These are phyloP conservation scores for Corvus cornix DNA, from an alignment of 2,113 vertebrate genomes.

Conservation along the genomic window DNA sequence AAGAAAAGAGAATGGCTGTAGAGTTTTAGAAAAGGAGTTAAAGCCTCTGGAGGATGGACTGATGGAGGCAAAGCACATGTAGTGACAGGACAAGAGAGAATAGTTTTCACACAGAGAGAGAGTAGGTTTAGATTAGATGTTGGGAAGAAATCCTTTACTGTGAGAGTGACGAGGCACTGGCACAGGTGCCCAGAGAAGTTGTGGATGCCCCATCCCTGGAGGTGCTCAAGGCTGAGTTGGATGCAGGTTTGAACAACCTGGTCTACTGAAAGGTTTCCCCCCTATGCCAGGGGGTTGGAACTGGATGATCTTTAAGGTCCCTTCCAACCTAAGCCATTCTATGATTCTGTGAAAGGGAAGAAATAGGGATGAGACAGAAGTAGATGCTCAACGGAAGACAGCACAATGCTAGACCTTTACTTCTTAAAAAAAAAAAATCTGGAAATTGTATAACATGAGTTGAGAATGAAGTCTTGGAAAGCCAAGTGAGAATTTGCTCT, in stretches of 20 bases:
- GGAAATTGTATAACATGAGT: not conserved
- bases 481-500: not conserved
- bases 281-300: not conserved
- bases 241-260: not conserved
- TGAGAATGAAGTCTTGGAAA: not conserved
- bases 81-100: not conserved
- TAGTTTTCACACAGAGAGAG: not conserved
- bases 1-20: not conserved
- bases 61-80: not conserved
- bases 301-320: not conserved
- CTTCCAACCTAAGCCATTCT: not conserved
- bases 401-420: not conserved
- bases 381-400: not conserved
- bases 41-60: not conserved
- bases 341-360: not conserved
- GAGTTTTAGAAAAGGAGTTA: not conserved
- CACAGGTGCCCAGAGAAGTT: not conserved
- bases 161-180: not conserved
- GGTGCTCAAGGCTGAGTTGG: not conserved
- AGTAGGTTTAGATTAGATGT: not conserved
- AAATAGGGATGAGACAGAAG: not conserved
- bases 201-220: not conserved
- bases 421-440: not conserved
- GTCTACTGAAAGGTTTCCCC: not conserved
- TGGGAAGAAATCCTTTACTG: not conserved